Evolutionary conservation across 2,797 vertebrate genomes (phyloP), one percentile per base, ranked within the genome.

Genomic region (Myripristis jacobus): DNA sequence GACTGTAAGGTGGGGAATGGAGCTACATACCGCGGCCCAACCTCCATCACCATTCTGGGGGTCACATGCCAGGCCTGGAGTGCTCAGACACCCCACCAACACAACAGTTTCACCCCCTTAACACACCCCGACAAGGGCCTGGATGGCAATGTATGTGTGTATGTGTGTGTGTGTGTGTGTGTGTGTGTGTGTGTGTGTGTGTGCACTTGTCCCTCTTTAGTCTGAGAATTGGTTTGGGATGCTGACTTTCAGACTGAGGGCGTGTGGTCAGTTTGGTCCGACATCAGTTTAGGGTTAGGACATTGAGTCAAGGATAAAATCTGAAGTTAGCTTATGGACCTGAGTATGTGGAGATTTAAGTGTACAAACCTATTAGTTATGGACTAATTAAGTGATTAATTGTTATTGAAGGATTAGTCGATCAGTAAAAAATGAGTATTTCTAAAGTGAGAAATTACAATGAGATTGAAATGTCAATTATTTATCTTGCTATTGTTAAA

Each of bases 31-130:
- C 92, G 94, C 15, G 98, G 97, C 50, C 90, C 92, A 1, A 92
- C 83, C 36, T 94, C 97, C 8, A 94, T 86, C 77, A 97, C 97
- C 0, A 24, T 34, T 0, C 24, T 62, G 0, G 96, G 95, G 0
- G 92, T 92, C 18, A 95, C 92, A 0, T 99, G 98, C 82, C 97
- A 98, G 89, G 93, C 80, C 0, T 99, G 98, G 98, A 91, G 78
- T 1, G 88, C 94, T 18, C 96, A 96, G 84, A 91, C 0, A 5
- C 98, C 97, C 12, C 97, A 98, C 16, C 18, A 0, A 2, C 96
- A 96, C 0, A 81, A 16, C 16, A 94, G 90, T 74, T 98, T 98
- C 90, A 98, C 95, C 44, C 94, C 95, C 1, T 0, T 8, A 0
- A 83, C 83, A 24, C 94, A 97, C 57, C 94, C 96, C 16, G 22